Conservation (phyloP, 2,113 vertebrate genomes). For the Copsychus sechellarum region DNA sequence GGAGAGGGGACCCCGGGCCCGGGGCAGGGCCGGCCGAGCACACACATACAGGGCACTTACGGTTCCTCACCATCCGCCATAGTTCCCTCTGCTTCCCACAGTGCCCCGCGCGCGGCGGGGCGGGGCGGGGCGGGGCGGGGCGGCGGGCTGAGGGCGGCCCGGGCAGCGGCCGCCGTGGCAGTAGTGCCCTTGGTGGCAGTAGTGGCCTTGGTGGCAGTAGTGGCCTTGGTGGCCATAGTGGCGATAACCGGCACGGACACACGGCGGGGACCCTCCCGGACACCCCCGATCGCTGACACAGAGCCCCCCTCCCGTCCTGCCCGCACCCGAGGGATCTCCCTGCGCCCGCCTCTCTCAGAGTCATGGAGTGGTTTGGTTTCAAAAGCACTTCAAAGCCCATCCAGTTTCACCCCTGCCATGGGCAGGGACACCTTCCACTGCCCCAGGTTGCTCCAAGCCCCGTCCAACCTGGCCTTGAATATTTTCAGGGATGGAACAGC, state of each 20-base stretch:
- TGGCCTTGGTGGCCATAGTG: no score
- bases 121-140: not conserved
- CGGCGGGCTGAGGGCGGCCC: not conserved
- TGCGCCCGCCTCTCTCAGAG: no score
- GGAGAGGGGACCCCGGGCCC: slow-evolving; percentile 56
- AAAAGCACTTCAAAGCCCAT: not conserved
- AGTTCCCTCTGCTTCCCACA: slow-evolving; percentile 72
- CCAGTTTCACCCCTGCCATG: not conserved
- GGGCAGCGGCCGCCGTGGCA: no score
- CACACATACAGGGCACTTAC: slow-evolving; percentile 84
- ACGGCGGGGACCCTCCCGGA: accelerated
- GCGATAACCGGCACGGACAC: no score
- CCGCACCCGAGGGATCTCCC: not conserved
- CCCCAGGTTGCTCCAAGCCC: not conserved
- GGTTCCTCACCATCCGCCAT: slow-evolving; percentile 97
- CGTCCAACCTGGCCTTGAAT: not conserved
- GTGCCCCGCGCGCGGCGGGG: not conserved
- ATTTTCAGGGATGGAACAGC: not conserved
- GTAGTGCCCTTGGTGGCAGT: no score
- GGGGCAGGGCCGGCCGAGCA: slow-evolving; percentile 24
- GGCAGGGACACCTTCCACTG: not conserved
- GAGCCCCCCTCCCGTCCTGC: not conserved
- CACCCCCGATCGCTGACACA: not conserved
- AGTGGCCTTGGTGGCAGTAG: no score
- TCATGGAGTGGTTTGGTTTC: not conserved